phyloP scores from a whole-genome alignment of 2,797 vertebrate species.

The Lacerta bilineata region DNA sequence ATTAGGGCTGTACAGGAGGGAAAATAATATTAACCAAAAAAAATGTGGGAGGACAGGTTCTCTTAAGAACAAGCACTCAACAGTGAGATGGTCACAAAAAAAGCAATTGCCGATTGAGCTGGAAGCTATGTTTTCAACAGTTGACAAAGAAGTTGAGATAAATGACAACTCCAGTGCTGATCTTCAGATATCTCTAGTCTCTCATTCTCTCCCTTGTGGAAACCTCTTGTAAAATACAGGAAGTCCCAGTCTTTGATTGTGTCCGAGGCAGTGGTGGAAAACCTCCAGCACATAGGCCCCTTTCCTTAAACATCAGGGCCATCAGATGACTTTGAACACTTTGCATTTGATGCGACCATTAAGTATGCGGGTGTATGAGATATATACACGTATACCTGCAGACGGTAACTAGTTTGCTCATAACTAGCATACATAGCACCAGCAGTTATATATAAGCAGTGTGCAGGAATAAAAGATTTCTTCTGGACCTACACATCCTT shows the following conservation, averaged over 20 bases:
- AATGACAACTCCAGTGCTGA: constrained; percentile 15
- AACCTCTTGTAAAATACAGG: neutral
- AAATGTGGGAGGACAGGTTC: constrained; percentile 58
- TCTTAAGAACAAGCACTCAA: constrained; percentile 47
- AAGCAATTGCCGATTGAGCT: constrained; percentile 54
- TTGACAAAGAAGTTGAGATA: constrained; percentile 34
- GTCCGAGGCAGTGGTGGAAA: neutral
- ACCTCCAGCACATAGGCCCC: too few species aligned
- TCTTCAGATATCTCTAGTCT: constrained; percentile 27
- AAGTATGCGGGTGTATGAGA: too few species aligned
- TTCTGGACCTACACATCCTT: neutral
- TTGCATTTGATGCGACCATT: too few species aligned
- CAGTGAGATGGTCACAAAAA: constrained; percentile 39
- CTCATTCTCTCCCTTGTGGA: neutral
- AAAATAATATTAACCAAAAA: constrained; percentile 27
- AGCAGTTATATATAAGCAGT: too few species aligned
- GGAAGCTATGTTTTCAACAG: constrained; percentile 39
- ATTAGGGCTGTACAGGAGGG: constrained; percentile 54
- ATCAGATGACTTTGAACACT: too few species aligned
- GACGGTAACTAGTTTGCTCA: too few species aligned
- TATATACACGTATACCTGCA: too few species aligned
- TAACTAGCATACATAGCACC: too few species aligned
- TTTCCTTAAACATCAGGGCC: too few species aligned
- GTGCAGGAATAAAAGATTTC: too few species aligned
- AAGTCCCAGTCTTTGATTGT: constrained; percentile 12